Evolutionary conservation across 1,140 invertebrate species (phyloP).

Genomic region (Eumeta japonica): DNA sequence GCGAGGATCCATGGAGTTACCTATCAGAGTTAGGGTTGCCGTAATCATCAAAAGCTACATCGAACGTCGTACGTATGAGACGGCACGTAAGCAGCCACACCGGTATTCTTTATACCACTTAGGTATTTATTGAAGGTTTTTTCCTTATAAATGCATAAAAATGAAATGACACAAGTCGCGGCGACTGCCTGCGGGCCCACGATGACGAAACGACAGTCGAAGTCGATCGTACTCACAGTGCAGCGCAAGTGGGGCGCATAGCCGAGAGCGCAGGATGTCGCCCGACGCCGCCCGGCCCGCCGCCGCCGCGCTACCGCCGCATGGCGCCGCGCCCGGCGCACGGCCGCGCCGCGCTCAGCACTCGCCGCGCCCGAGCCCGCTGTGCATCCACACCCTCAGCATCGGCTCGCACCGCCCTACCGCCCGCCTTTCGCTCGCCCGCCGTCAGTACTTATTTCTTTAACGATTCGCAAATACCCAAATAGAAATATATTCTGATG

Average conservation of each 20-base stretch:
- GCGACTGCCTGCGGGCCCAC: too few relatives aligned
- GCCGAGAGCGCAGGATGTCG: slow-evolving; percentile 52
- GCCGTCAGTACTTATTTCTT: slow-evolving; percentile 48
- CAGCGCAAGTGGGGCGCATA: slow-evolving; percentile 56
- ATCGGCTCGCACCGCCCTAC: too few relatives aligned
- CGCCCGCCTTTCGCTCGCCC: slow-evolving; percentile 35
- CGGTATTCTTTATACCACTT: too few relatives aligned
- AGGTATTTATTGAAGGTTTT: too few relatives aligned
- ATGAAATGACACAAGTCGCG: too few relatives aligned
- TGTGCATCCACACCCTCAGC: slow-evolving; percentile 26
- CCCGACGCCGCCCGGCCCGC: slow-evolving; percentile 44
- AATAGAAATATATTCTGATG: slow-evolving; percentile 10
- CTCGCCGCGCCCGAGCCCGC: slow-evolving; percentile 22
- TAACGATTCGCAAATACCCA: slow-evolving; percentile 3
- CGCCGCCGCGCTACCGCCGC: slow-evolving; percentile 46
- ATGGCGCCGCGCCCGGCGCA: slow-evolving; percentile 31
- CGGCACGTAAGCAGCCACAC: too few relatives aligned
- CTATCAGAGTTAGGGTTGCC: too few relatives aligned
- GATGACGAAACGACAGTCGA: too few relatives aligned
- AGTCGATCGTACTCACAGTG: slow-evolving; percentile 57
- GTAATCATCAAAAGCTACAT: too few relatives aligned
- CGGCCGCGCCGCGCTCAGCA: slow-evolving; percentile 16
- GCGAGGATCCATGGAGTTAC: too few relatives aligned
- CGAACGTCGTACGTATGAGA: too few relatives aligned
- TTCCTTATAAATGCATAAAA: too few relatives aligned